Base-by-base conservation (phyloP, 2,888 invertebrate genomes). In the Epinotia brunnichana region DNA sequence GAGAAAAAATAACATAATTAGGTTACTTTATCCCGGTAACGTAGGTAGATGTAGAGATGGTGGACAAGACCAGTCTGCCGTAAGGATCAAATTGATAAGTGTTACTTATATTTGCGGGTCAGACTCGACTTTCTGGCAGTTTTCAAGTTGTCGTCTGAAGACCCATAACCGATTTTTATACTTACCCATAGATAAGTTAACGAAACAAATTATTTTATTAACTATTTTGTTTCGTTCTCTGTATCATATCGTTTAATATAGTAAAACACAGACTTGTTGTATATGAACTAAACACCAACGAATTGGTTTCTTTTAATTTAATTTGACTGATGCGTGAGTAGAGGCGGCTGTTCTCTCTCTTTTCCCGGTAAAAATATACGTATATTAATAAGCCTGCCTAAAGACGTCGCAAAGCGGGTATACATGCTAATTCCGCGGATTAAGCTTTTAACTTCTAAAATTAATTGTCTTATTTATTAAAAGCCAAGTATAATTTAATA, bases 401-500 rank as follows among this genome's bases (percentile, higher is more conserved):
- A 39, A 39, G 9, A 35, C 35, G 9, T 2, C 11, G 29, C 48
- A 15, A 24, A 62, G 41, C 54, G 41, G 64, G 21, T 29, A 56
- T 51, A 64, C 41, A 48, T 44, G 64, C 15, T 64, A 64, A 66
- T 56, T 61, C 19, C 19, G 56, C 29, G 62, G 44, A 54, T 69
- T 63, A 57, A 70, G 57, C 29, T 44, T 70, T 63, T 56, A 29
- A 61, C 44, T 54, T 29, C 19, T 15, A 62, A 64, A 60, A 59
- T 70, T 35, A 66, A 71, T 71, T 60, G 60, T 66, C 35, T 61
- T 68, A 57, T 68, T 67, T 68, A 56, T 61, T 67, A 62, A 68
- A 68, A 63, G 54, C 24, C 44, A 57, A 68, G 62, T 57, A 57
- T 39, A 57, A 73, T 68, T 68, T 73, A 57, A 73, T 73, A 73